Evolutionary conservation across 2,888 invertebrate species (phyloP).

Genomic region (Cryptocephalus moraei): DNA sequence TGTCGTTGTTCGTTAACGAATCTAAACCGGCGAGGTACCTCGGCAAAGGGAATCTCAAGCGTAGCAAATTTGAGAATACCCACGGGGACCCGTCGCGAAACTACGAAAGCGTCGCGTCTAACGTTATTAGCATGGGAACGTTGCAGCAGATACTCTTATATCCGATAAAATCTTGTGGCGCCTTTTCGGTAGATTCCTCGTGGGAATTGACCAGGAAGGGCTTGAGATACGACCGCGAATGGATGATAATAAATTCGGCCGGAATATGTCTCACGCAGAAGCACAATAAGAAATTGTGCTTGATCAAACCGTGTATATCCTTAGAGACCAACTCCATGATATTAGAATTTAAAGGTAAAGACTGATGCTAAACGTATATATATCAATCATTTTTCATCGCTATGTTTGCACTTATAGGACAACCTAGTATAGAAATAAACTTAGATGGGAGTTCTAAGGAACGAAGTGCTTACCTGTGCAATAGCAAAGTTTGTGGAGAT

Average conservation of each 20-base stretch:
- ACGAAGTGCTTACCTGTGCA: constrained; percentile 46
- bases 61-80: neutral
- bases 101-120: no score
- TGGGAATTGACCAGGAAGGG: constrained; percentile 74
- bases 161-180: constrained; percentile 87
- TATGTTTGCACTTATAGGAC: constrained; percentile 37
- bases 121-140: constrained; percentile 12
- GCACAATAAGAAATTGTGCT: constrained; percentile 65
- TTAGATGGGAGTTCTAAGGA: constrained; percentile 33
- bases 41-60: neutral
- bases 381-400: neutral
- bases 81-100: neutral
- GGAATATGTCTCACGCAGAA: constrained; percentile 87
- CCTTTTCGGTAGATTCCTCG: constrained; percentile 51
- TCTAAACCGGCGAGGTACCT: neutral
- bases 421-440: constrained; percentile 43
- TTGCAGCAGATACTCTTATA: constrained; percentile 50
- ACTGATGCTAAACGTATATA: neutral
- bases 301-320: constrained; percentile 64
- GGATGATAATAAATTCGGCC: constrained; percentile 80
- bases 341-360: constrained; percentile 50
- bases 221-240: constrained; percentile 79
- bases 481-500: constrained; percentile 80
- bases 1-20: neutral
- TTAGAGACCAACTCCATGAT: constrained; percentile 44